These are phyloP conservation scores for Knipowitschia caucasica DNA, from an alignment of 2,797 vertebrate genomes.

Conservation along the genomic window DNA sequence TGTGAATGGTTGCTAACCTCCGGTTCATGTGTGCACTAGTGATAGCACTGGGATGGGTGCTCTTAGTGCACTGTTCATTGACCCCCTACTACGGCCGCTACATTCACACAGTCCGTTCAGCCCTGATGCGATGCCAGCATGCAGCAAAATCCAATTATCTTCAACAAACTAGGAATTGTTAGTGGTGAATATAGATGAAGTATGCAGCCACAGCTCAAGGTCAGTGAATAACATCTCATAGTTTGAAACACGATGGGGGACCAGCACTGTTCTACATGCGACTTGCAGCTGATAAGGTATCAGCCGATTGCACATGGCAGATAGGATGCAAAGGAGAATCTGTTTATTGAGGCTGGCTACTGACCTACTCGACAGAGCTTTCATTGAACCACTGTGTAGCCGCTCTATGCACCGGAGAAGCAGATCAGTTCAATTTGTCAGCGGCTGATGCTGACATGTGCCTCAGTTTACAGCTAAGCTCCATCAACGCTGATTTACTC, in stretches of 20 bases:
- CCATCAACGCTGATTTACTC: slow-evolving; percentile 60
- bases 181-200: slow-evolving; percentile 75
- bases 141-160: slow-evolving; percentile 81
- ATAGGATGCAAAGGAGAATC: slow-evolving; percentile 47
- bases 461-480: slow-evolving; percentile 50
- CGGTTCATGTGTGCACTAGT: slow-evolving; percentile 41
- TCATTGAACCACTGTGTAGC: slow-evolving; percentile 25
- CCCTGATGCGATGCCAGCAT: slow-evolving; percentile 58
- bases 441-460: slow-evolving; percentile 47
- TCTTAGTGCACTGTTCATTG: slow-evolving; percentile 63
- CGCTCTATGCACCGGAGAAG: slow-evolving; percentile 32
- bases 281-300: slow-evolving; percentile 60
- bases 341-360: slow-evolving; percentile 35
- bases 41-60: slow-evolving; percentile 47
- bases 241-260: slow-evolving; percentile 50
- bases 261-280: slow-evolving; percentile 50
- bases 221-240: slow-evolving; percentile 57
- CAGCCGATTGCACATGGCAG: slow-evolving; percentile 52
- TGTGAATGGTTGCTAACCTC: slow-evolving; percentile 46
- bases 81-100: slow-evolving; percentile 64
- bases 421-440: slow-evolving; percentile 58
- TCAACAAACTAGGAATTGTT: slow-evolving; percentile 71
- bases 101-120: slow-evolving; percentile 38
- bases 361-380: slow-evolving; percentile 34
- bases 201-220: slow-evolving; percentile 64